These are phyloP conservation scores for human DNA, from an alignment of 2,113 vertebrate genomes.

Conservation along the genomic window GRCh38 chr14:104398501-104399000, in stretches of 20 bases:
- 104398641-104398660: rapidly evolving
- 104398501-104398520: rapidly evolving
- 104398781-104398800: neutral
- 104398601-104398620: rapidly evolving
- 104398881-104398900: too few relatives aligned
- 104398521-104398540: rapidly evolving
- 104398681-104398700: rapidly evolving
- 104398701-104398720: rapidly evolving
- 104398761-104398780: neutral
- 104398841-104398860: too few relatives aligned
- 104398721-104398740: neutral
- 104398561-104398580: rapidly evolving
- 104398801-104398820: too few relatives aligned
- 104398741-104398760: neutral
- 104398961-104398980: rapidly evolving
- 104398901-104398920: rapidly evolving
- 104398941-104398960: rapidly evolving
- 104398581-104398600: neutral
- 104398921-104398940: neutral
- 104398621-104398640: rapidly evolving
- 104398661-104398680: rapidly evolving
- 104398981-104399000: neutral
- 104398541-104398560: too few relatives aligned
- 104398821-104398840: neutral
- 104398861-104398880: neutral